Conservation (phyloP, 2,797 vertebrate species). For the Enteromius afrohamiltoni region DNA sequence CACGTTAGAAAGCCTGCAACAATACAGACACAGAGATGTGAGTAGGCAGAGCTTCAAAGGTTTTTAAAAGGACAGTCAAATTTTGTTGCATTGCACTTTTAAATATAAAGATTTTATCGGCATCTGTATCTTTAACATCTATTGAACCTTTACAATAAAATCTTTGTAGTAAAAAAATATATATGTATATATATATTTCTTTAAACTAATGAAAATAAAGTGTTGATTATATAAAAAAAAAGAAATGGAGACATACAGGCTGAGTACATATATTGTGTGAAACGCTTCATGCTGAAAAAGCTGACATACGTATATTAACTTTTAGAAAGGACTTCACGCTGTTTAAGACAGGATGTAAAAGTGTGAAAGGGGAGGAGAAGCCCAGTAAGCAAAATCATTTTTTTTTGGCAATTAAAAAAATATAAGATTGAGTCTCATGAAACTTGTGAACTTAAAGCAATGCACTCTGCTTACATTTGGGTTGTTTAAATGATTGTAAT, state of each 20-base stretch:
- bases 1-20: neutral
- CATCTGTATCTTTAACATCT: neutral
- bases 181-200: neutral
- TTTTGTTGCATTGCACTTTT: neutral
- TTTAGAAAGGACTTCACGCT: slow-evolving; percentile 12
- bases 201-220: neutral
- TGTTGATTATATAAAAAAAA: neutral
- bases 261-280: neutral
- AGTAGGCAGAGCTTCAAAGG: neutral
- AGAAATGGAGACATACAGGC: neutral
- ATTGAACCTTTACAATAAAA: neutral
- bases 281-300: neutral
- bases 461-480: neutral
- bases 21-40: neutral
- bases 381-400: neutral
- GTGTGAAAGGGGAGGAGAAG: neutral
- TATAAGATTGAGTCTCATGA: neutral
- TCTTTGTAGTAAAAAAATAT: neutral
- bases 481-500: neutral
- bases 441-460: neutral
- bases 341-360: neutral
- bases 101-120: neutral
- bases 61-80: neutral
- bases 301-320: neutral
- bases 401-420: neutral